Evolutionary conservation across 2,888 invertebrate genomes (phyloP).

Genomic region (Oegoconia quadripuncta): DNA sequence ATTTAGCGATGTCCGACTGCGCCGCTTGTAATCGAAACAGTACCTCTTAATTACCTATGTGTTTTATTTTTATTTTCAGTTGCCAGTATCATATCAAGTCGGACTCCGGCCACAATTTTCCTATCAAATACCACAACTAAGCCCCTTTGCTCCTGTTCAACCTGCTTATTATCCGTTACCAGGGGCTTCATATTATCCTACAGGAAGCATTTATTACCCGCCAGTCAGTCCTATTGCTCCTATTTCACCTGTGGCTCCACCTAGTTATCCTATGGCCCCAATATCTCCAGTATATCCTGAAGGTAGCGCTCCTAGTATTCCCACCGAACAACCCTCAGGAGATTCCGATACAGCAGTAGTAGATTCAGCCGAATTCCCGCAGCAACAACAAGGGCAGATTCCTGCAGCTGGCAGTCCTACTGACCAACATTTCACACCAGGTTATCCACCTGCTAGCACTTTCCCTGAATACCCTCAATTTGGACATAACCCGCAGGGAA

Average conservation of each 20-base stretch:
- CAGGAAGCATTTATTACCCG: constrained; percentile 43
- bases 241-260: constrained; percentile 24
- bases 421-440: constrained; percentile 21
- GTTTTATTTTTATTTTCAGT: constrained; percentile 36
- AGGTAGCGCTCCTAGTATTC: constrained; percentile 23
- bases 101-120: constrained; percentile 47
- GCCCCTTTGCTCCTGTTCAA: constrained; percentile 38
- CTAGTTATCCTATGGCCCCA: constrained; percentile 19
- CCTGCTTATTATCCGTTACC: constrained; percentile 42
- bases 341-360: constrained; percentile 61
- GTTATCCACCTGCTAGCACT: constrained; percentile 26
- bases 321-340: constrained; percentile 37
- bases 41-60: no score
- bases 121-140: constrained; percentile 45
- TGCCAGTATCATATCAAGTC: constrained; percentile 44
- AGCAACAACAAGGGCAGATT: constrained; percentile 32
- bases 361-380: constrained; percentile 55
- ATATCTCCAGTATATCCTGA: constrained; percentile 20
- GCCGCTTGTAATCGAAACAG: no score
- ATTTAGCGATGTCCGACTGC: no score
- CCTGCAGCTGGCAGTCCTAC: constrained; percentile 18
- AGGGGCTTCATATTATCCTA: constrained; percentile 44
- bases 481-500: not conserved
- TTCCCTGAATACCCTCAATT: constrained; percentile 20
- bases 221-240: constrained; percentile 27